A percentile compares a stretch with the other conserved stretches of the same genome.
phyloP scores from a whole-genome alignment of 2,888 invertebrate species.

The Quadroppia sp. region DNA sequence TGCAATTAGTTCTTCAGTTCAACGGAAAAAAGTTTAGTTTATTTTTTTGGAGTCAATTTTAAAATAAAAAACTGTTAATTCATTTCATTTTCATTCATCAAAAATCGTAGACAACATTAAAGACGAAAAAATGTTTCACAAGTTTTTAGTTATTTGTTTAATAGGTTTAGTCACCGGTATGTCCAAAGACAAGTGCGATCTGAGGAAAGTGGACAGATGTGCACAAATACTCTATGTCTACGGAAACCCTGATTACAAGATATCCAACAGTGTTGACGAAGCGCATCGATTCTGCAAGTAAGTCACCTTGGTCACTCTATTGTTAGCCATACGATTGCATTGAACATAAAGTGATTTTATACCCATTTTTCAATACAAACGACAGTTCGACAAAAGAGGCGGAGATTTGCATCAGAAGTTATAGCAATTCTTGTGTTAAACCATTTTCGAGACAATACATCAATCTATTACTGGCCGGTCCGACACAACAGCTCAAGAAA shows the following conservation, averaged over 20 bases:
- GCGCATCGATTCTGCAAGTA: slow-evolving; percentile 42
- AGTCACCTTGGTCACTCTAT: slow-evolving; percentile 24
- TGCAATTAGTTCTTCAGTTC: slow-evolving; percentile 28
- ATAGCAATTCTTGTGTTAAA: slow-evolving; percentile 42
- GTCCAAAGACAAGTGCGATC: slow-evolving; percentile 41
- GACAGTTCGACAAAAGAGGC: slow-evolving; percentile 39
- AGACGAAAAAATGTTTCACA: slow-evolving; percentile 19
- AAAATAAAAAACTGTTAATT: neutral
- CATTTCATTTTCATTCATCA: neutral
- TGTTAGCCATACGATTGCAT: neutral
- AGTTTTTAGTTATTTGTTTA: neutral
- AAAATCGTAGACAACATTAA: neutral
- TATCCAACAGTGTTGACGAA: slow-evolving; percentile 35
- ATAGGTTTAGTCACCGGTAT: slow-evolving; percentile 17
- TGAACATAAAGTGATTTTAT: neutral
- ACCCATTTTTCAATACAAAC: neutral
- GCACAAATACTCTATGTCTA: slow-evolving; percentile 41
- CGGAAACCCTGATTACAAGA: slow-evolving; percentile 38
- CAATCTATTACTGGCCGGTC: slow-evolving; percentile 42
- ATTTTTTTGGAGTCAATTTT: neutral
- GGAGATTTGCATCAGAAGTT: slow-evolving; percentile 38
- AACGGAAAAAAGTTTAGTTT: slow-evolving; percentile 9
- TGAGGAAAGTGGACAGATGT: slow-evolving; percentile 40
- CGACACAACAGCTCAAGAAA: slow-evolving; percentile 38
- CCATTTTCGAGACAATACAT: slow-evolving; percentile 43